A percentile compares a stretch with the other conserved stretches of the same genome.
These are phyloP conservation scores for Conopomorpha cramerella DNA, from an alignment of 1,140 invertebrate species.

Conservation along the genomic window DNA sequence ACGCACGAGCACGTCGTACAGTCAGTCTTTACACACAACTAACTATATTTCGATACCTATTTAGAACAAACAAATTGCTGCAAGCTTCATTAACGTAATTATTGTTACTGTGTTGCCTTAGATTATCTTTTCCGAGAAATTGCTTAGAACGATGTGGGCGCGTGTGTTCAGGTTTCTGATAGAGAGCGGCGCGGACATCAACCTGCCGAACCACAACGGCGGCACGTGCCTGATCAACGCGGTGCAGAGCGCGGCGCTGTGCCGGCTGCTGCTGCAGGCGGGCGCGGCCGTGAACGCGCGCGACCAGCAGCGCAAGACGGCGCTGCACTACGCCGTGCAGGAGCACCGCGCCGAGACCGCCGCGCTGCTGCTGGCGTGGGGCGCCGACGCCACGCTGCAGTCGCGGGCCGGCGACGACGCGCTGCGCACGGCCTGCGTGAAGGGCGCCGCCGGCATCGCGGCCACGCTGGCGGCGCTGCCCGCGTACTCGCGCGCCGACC, in stretches of 20 bases:
- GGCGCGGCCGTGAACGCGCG: constrained; percentile 84
- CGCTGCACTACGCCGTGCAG: constrained; percentile 92
- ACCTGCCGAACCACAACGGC: constrained; percentile 87
- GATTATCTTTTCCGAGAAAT: no score
- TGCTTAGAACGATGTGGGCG: no score
- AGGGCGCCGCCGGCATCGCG: constrained; percentile 84
- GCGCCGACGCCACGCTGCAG: constrained; percentile 76
- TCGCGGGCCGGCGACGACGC: constrained; percentile 89
- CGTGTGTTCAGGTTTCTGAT: constrained; percentile 79
- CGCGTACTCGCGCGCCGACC: constrained; percentile 66
- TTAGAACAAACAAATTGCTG: no score
- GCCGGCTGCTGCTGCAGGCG: constrained; percentile 77
- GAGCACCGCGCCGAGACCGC: constrained; percentile 86
- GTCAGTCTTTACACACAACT: no score
- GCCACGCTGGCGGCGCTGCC: constrained; percentile 71
- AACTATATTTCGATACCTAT: no score
- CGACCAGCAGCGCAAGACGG: constrained; percentile 90
- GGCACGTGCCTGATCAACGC: constrained; percentile 94
- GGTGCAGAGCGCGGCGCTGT: constrained; percentile 83
- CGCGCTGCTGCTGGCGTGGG: constrained; percentile 77
- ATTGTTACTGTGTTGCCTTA: no score
- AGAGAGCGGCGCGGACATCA: constrained; percentile 83
- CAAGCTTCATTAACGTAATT: no score
- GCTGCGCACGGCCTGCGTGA: constrained; percentile 85
- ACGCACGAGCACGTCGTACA: constrained; percentile 75